These are phyloP conservation scores for Gallinago undulata DNA, from an alignment of 2,113 vertebrate genomes.

Conservation along the genomic window DNA sequence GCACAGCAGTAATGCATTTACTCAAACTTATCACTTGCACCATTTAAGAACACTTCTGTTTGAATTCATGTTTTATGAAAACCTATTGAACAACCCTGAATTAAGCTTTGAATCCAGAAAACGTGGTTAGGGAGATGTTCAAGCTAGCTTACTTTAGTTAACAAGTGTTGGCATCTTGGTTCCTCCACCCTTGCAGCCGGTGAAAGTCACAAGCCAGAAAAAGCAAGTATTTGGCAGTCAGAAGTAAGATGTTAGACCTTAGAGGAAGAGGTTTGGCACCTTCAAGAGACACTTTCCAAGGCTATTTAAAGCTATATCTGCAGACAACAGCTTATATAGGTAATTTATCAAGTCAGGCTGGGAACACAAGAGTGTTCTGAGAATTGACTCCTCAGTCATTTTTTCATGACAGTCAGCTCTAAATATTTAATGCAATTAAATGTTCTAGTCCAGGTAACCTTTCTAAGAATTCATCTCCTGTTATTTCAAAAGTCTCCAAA, in stretches of 20 bases:
- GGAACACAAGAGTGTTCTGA: not conserved
- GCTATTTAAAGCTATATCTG: not conserved
- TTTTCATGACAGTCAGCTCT: not conserved
- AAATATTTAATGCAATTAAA: not conserved
- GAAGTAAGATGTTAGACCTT: not conserved
- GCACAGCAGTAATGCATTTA: not conserved
- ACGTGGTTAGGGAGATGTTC: not conserved
- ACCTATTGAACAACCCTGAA: not conserved
- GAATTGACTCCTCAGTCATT: not conserved
- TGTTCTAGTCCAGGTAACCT: not conserved
- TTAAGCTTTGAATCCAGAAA: not conserved
- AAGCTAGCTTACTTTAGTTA: not conserved
- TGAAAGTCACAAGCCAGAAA: not conserved
- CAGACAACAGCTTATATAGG: not conserved
- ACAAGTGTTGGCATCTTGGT: not conserved
- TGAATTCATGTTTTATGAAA: not conserved
- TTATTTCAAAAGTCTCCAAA: not conserved
- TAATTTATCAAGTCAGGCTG: not conserved
- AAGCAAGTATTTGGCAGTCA: not conserved
- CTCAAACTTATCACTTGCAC: accelerated
- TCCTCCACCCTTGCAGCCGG: not conserved
- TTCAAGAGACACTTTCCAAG: not conserved
- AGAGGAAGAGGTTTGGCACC: not conserved
- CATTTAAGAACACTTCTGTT: not conserved
- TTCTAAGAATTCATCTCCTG: not conserved